Evolutionary conservation across 2,888 invertebrate species (phyloP).

Genomic region (Melipona bicolor): DNA sequence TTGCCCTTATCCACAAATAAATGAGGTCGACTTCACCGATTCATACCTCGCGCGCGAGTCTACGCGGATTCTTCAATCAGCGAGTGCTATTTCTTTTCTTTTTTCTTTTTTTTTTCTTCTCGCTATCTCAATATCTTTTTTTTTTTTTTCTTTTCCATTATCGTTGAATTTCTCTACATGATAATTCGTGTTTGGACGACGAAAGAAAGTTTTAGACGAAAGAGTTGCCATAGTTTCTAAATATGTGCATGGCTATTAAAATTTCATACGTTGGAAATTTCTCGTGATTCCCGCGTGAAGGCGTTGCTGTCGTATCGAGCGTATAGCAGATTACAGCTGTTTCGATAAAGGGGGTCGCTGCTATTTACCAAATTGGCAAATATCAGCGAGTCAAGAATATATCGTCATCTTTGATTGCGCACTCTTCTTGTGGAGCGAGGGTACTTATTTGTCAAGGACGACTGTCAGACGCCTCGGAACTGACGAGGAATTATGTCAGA

Average conservation of each 20-base stretch:
- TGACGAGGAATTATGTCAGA: constrained; percentile 74
- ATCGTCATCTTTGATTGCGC: constrained; percentile 73
- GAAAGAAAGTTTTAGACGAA: not conserved
- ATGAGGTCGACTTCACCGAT: constrained; percentile 60
- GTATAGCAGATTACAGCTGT: not conserved
- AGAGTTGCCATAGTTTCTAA: constrained; percentile 43
- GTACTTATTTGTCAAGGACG: constrained; percentile 73
- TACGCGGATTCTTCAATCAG: not conserved
- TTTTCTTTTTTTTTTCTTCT: not conserved
- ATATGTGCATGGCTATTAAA: constrained; percentile 46
- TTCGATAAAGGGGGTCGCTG: constrained; percentile 41
- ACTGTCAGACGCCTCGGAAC: constrained; percentile 65
- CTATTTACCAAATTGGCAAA: constrained; percentile 72
- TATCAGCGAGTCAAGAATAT: constrained; percentile 68
- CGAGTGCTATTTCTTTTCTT: not conserved
- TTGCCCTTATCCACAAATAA: constrained; percentile 69
- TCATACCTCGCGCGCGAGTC: constrained; percentile 38
- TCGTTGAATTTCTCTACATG: not conserved
- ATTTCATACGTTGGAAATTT: not conserved
- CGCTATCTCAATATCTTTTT: not conserved
- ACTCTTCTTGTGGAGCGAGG: constrained; percentile 64
- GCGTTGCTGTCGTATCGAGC: too few species aligned
- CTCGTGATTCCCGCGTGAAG: not conserved
- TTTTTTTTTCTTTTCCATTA: not conserved
- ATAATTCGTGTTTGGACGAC: too few species aligned